Evolutionary conservation across 1,140 invertebrate genomes (phyloP).

Genomic region (Psix sp.): DNA sequence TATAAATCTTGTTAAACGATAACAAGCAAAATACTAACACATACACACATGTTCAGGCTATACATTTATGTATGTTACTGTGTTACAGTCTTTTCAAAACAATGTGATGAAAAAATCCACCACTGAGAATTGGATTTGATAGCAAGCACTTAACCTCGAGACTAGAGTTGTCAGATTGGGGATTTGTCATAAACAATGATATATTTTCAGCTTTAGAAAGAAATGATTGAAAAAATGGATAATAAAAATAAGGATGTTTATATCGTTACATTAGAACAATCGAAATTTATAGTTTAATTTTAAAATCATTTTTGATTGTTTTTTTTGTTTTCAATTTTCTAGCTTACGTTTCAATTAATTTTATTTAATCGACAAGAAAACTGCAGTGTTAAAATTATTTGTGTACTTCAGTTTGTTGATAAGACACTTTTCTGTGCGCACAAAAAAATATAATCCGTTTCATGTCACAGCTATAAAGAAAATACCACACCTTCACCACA

Average conservation of each 20-base stretch:
- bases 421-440: too few species aligned
- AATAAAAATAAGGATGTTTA: not conserved
- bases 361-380: too few species aligned
- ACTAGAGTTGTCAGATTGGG: constrained; percentile 27
- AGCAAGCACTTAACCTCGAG: constrained; percentile 31
- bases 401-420: too few species aligned
- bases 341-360: constrained; percentile 1
- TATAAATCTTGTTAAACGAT: constrained; percentile 21
- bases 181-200: constrained; percentile 31
- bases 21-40: constrained; percentile 15
- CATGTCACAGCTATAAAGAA: too few species aligned
- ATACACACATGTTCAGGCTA: not conserved
- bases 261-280: not conserved
- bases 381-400: too few species aligned
- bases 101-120: constrained; percentile 35
- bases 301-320: not conserved
- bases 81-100: constrained; percentile 23
- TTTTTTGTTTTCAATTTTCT: not conserved
- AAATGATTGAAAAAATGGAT: constrained; percentile 10
- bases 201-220: constrained; percentile 8
- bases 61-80: constrained; percentile 4
- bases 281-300: too few species aligned
- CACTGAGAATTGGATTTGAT: constrained; percentile 35
- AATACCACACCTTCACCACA: too few species aligned
- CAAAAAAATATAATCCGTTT: too few species aligned